These are phyloP conservation scores for Hystrix brachyura DNA, from an alignment of 2,113 vertebrate genomes.

Conservation along the genomic window DNA sequence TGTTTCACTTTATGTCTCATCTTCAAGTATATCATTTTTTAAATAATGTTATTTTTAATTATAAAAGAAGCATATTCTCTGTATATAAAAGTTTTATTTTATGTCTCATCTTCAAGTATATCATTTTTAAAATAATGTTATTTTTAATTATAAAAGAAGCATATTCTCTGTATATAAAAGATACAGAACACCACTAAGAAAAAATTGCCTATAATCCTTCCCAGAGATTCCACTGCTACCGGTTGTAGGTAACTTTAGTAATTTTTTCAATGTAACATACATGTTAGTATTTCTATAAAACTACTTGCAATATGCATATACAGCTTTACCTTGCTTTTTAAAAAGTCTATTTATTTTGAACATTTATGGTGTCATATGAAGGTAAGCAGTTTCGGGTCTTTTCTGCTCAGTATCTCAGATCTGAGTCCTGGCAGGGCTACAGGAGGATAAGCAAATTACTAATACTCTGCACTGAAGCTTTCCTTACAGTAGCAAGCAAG, in stretches of 20 bases:
- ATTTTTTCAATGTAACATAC: not conserved
- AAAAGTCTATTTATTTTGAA: not conserved
- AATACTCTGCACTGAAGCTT: not conserved
- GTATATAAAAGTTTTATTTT: not conserved
- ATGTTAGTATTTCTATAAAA: slow-evolving; percentile 35
- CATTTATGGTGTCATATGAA: not conserved
- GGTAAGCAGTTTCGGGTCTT: not conserved
- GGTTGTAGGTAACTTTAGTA: not conserved
- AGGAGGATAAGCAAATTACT: not conserved
- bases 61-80: not conserved
- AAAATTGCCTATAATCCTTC: not conserved
- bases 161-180: not conserved
- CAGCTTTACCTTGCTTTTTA: not conserved
- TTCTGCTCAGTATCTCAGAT: not conserved
- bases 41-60: slow-evolving; percentile 54
- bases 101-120: not conserved
- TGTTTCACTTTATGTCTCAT: not conserved
- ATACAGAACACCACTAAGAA: slow-evolving; percentile 12
- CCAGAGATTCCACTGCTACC: not conserved
- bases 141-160: slow-evolving; percentile 56
- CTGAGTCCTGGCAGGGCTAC: not conserved
- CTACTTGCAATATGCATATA: not conserved
- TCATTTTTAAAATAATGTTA: not conserved
- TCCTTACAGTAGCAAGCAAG: not conserved
- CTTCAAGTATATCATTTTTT: not conserved